phyloP scores from a whole-genome alignment of 2,888 invertebrate genomes.

The Rotaria macrura region DNA sequence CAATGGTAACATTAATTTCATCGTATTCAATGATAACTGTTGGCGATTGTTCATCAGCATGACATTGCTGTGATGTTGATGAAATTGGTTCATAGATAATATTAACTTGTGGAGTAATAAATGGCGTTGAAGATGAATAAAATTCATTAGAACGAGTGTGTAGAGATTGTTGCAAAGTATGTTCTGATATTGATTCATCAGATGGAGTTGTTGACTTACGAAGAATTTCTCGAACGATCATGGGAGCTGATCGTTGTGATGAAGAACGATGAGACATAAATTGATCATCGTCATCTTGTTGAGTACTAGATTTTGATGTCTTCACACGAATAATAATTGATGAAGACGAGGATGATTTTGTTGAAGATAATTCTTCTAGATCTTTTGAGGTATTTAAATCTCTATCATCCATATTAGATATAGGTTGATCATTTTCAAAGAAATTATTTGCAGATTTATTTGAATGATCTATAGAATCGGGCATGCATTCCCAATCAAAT shows the following conservation, averaged over 20 bases:
- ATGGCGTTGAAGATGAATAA: not conserved
- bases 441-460: not conserved
- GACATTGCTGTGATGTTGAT: not conserved
- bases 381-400: too few relatives aligned
- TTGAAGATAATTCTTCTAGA: not conserved
- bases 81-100: not conserved
- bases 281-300: not conserved
- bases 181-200: not conserved
- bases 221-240: not conserved
- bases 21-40: not conserved
- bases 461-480: not conserved
- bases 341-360: not conserved
- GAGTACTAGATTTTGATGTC: not conserved
- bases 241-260: not conserved
- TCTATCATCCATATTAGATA: not conserved
- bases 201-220: not conserved
- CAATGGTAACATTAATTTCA: not conserved
- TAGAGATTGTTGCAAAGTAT: not conserved
- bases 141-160: not conserved
- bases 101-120: not conserved
- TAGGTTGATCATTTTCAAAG: not conserved
- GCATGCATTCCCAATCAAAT: not conserved
- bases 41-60: not conserved
- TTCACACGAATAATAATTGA: not conserved
- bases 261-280: not conserved